Percentiles rank a stretch among this genome's conserved stretches.
phyloP scores from a whole-genome alignment of 2,888 invertebrate species.

The Litoditis marina region DNA sequence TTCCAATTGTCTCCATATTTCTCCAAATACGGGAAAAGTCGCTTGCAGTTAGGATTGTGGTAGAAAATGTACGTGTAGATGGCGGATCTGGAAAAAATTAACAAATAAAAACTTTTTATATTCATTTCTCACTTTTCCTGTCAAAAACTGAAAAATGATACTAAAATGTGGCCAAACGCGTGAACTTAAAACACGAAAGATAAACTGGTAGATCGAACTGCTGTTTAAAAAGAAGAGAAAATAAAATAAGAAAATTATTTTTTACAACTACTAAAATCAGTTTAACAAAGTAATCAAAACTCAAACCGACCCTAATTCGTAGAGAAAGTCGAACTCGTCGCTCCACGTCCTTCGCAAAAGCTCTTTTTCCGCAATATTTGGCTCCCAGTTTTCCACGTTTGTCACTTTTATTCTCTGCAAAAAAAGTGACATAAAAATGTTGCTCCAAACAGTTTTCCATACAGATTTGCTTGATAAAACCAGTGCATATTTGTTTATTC shows the following conservation, averaged over 20 bases:
- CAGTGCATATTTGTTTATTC: too few species aligned
- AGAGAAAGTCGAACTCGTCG: constrained; percentile 58
- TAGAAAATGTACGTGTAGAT: constrained; percentile 58
- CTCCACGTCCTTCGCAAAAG: constrained; percentile 56
- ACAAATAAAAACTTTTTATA: background rate
- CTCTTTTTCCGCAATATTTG: constrained; percentile 52
- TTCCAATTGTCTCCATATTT: constrained; percentile 50
- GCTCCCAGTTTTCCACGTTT: constrained; percentile 53
- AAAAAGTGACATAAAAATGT: background rate
- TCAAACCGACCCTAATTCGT: constrained; percentile 47
- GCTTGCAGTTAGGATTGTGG: constrained; percentile 53
- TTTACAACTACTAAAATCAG: background rate
- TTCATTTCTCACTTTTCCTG: background rate
- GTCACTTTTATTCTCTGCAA: constrained; percentile 32
- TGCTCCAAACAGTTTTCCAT: too few species aligned
- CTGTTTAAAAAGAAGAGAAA: background rate
- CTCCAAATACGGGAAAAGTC: constrained; percentile 50
- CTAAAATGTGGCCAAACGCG: too few species aligned
- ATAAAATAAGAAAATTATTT: background rate
- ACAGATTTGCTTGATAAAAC: too few species aligned
- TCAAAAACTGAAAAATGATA: too few species aligned
- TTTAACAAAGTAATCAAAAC: background rate
- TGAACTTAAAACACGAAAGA: background rate
- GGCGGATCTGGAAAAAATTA: constrained; percentile 33
- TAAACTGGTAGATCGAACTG: background rate